Evolutionary conservation across 1,140 invertebrate genomes (phyloP).

Genomic region (Macrocentrus cingulum): DNA sequence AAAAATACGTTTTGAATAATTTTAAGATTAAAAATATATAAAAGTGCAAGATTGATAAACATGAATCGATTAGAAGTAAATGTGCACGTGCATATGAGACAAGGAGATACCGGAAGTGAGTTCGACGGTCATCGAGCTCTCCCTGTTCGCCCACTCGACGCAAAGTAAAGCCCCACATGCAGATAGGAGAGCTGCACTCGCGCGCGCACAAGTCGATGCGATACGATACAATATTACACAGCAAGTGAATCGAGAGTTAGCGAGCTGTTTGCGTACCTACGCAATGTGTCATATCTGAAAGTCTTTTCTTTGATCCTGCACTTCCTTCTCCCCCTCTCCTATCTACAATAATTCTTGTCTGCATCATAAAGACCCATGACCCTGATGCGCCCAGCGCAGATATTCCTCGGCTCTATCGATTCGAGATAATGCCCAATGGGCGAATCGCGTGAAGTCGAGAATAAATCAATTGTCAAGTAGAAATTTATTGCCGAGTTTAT

Average conservation of each 20-base stretch:
- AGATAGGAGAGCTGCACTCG: conserved; percentile 4
- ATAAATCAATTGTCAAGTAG: too few species aligned
- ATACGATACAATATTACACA: conserved; percentile 13
- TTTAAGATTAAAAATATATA: too few species aligned
- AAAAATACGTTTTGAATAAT: too few species aligned
- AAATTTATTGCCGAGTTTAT: too few species aligned
- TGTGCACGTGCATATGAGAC: conserved; percentile 1
- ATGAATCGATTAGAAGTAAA: conserved; percentile 18
- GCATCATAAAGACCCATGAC: too few species aligned
- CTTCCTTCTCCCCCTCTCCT: conserved; percentile 5
- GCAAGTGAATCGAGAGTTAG: conserved; percentile 16
- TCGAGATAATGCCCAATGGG: too few species aligned
- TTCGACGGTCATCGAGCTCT: conserved; percentile 25
- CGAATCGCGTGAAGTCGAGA: too few species aligned
- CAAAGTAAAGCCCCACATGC: conserved; percentile 19
- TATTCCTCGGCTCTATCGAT: too few species aligned
- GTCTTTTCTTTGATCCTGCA: neutral
- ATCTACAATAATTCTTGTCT: too few species aligned
- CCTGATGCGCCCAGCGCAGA: too few species aligned
- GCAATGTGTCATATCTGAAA: conserved; percentile 23
- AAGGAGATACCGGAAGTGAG: conserved; percentile 22
- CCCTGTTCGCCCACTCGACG: conserved; percentile 17
- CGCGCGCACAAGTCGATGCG: neutral
- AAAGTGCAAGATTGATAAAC: too few species aligned
- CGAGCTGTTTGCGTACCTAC: conserved; percentile 8